Evolutionary conservation across 30 jellyfish, hydroid and myxozoan species (phyloP), one percentile per base, ranked within the genome.

Genomic region (Aurelia sp.): DNA sequence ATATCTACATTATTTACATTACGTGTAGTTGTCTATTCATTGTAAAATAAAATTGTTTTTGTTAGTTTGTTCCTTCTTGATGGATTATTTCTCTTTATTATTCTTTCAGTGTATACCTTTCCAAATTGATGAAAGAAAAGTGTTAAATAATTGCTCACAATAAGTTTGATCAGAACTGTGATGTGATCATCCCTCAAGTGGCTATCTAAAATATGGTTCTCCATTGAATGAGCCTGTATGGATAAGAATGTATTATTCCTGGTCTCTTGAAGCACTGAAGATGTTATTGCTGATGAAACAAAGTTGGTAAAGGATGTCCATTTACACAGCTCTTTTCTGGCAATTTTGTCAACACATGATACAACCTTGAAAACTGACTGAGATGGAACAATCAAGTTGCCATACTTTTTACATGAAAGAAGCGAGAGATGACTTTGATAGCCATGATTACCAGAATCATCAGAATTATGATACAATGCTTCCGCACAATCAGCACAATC

Each of bases 321-420:
- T n/a, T 51, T 73, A 38, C 51, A 51, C 30, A 73, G 41, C 17
- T 40, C 72, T 73, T 13, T 22, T 35, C 85, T 40, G 30, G 71
- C 72, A 22, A 40, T 10, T 48, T 40, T 35, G 71, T 73, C 71
- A 8, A 71, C 44, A 20, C 55, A 41, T 40, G 44, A n/a, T 17
- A 71, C 77, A 24, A 82, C 86, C 53, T 67, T 67, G 44, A 5
- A 41, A 0, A 67, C 77, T n/a, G 86, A 67, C 9, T 13, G 22
- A 13, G 92, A 82, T 50, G 86, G 86, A 27, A 27, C 52, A 20
- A 82, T 13, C 77, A 82, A 67, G 31, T 47, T 52, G 20, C 92
- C 87, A 67, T 6, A 67, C 62, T 18, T 51, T 82, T 82, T 82
- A 60, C 78, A 69, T 22, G 61, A 30, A 21, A 62, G 72, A 51